phyloP scores from a whole-genome alignment of 1,140 invertebrate genomes.

The Steinernema feltiae region DNA sequence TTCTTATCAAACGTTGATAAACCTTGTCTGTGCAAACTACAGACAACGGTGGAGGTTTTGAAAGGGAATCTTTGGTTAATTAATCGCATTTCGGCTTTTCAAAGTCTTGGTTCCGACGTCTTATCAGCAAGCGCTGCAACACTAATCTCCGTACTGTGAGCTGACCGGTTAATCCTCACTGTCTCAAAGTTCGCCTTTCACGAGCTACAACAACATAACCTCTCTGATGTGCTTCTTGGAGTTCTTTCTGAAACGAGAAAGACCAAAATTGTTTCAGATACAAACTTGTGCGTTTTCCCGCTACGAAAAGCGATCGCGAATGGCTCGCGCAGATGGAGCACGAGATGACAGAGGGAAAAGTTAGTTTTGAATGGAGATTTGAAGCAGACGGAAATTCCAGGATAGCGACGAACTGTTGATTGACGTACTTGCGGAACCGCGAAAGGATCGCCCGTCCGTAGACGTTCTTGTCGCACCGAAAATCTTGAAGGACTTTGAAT shows the following conservation, averaged over 20 bases:
- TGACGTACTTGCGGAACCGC: not conserved
- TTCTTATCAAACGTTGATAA: too few relatives aligned
- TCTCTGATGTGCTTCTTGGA: not conserved
- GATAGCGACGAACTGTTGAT: not conserved
- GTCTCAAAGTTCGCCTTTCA: too few relatives aligned
- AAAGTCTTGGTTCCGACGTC: too few relatives aligned
- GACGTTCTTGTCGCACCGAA: conserved; percentile 48
- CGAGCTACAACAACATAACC: not conserved
- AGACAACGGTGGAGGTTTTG: too few relatives aligned
- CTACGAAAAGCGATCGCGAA: not conserved
- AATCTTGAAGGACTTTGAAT: conserved; percentile 31
- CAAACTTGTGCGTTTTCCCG: not conserved
- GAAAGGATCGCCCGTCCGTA: conserved; percentile 11
- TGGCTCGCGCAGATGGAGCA: not conserved
- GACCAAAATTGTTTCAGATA: not conserved
- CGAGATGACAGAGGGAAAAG: not conserved
- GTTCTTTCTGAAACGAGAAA: not conserved
- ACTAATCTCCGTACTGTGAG: too few relatives aligned
- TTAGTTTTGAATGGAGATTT: not conserved
- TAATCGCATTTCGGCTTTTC: too few relatives aligned
- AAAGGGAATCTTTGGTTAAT: too few relatives aligned
- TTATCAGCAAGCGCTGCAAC: too few relatives aligned
- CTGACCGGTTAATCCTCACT: too few relatives aligned
- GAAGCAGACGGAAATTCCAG: not conserved
- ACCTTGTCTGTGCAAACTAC: too few relatives aligned